Base-by-base conservation (phyloP, 2,113 vertebrate species). In the Maccullochella peelii region DNA sequence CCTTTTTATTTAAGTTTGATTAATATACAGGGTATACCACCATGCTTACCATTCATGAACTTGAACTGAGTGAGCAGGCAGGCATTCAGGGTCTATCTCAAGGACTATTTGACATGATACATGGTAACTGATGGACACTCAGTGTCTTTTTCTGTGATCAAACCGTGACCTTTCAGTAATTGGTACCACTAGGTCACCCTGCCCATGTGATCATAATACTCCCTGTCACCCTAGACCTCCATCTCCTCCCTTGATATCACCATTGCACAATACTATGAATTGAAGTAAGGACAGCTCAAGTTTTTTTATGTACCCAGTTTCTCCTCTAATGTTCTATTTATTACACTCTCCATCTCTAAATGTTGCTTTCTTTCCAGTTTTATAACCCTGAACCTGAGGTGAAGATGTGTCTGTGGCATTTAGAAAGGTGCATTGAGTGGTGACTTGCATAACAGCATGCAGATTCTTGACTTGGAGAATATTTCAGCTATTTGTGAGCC, bases 151-250 rank as follows among this genome's bases (percentile, higher is more conserved):
- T 78, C 81, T 79, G 83, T 88, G 79, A 85, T 91, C 85, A 88
- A 80, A 90, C 65, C 4, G 33, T 91, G 88, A 92, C 91, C 88
- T 90, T 91, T 91, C 14, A 49, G 82, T 91, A 86, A 92, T 86
- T 91, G 88, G 85, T 82, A 85, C 65, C 72, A 86, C 65, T 50
- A 76, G 74, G 77, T 88, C 85, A 89, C 68, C 70, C 73, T 74
- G 55, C 30, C 42, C 40, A 59, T 66, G 27, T 57, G 27, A 80
- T 57, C 52, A 71, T 57, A 25, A 61, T 80, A 62, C 77, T 27
- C 23, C 44, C 67, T 68, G 47, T 79, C 55, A 59, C 44, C 40
- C 16, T 20, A 58, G 36, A 61, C 23, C 68, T 50, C 36, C 21
- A 30, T 65, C 50, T 54, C 2, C 4, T 42, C 52, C 20, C 7